These are phyloP conservation scores for Meloidogyne hapla DNA, from an alignment of 1,140 invertebrate species.

Conservation along the genomic window DNA sequence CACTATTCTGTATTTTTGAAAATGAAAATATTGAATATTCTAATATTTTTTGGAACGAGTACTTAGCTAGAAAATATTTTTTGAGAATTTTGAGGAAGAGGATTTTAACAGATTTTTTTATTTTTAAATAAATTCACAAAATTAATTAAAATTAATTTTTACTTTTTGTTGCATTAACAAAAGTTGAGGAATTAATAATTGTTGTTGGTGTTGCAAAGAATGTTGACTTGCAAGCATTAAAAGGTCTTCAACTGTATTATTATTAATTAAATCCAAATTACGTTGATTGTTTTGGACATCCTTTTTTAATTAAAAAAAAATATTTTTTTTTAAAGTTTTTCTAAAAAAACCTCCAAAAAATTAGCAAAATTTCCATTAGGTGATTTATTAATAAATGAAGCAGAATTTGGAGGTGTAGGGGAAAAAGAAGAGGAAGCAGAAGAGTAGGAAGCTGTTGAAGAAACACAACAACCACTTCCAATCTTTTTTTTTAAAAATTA, in stretches of 20 bases:
- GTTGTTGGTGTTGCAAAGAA: not conserved
- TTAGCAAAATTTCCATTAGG: not conserved
- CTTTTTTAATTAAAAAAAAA: not conserved
- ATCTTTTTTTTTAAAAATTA: not conserved
- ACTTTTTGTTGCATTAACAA: not conserved
- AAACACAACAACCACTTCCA: not conserved
- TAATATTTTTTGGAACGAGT: no score
- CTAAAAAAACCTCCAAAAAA: slow-evolving; percentile 1
- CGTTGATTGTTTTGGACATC: not conserved
- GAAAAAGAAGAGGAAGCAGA: not conserved
- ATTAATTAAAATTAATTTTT: no score
- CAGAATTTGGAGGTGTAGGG: slow-evolving; percentile 4
- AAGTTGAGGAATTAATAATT: not conserved
- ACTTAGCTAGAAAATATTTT: no score
- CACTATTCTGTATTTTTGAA: no score
- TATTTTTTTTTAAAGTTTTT: not conserved
- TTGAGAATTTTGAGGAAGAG: no score
- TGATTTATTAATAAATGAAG: not conserved
- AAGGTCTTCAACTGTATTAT: not conserved
- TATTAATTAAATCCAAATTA: not conserved
- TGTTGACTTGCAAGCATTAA: not conserved
- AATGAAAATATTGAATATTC: no score
- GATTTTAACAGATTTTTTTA: no score
- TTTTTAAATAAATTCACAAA: no score
- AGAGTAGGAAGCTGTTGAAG: slow-evolving; percentile 5